Percentiles rank a stretch among this genome's conserved stretches.
phyloP scores from a whole-genome alignment of 2,888 invertebrate genomes.

The Ephialtes manifestator region DNA sequence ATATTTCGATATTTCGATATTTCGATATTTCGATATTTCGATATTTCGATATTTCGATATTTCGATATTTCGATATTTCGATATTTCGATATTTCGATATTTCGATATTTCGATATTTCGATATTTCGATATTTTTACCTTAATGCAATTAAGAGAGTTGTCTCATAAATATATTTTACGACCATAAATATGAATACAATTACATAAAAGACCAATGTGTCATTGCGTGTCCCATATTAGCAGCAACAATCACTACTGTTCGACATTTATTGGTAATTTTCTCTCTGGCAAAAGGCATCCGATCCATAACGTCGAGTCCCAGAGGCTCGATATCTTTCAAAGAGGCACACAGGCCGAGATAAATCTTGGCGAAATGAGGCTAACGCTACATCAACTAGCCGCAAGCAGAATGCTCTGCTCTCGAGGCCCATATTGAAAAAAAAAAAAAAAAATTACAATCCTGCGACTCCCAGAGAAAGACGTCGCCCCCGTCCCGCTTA shows the following conservation, averaged over 20 bases:
- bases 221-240: neutral
- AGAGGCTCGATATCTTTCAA: slow-evolving; percentile 44
- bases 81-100: no score
- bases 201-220: neutral
- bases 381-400: slow-evolving; percentile 57
- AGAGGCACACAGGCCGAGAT: slow-evolving; percentile 57
- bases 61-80: no score
- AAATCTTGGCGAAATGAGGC: slow-evolving; percentile 63
- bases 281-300: slow-evolving; percentile 24
- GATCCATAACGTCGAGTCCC: slow-evolving; percentile 28
- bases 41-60: no score
- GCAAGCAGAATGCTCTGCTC: slow-evolving; percentile 50
- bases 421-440: slow-evolving; percentile 8
- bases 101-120: no score
- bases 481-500: slow-evolving; percentile 54
- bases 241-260: slow-evolving; percentile 17
- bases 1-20: no score
- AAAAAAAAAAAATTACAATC: slow-evolving; percentile 17
- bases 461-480: slow-evolving; percentile 32
- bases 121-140: no score
- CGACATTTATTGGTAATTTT: slow-evolving; percentile 43
- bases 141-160: no score
- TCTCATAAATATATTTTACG: no score
- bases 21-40: no score
- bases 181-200: neutral